Conservation (phyloP, 1,140 invertebrate species). For the Pararge aegeria region DNA sequence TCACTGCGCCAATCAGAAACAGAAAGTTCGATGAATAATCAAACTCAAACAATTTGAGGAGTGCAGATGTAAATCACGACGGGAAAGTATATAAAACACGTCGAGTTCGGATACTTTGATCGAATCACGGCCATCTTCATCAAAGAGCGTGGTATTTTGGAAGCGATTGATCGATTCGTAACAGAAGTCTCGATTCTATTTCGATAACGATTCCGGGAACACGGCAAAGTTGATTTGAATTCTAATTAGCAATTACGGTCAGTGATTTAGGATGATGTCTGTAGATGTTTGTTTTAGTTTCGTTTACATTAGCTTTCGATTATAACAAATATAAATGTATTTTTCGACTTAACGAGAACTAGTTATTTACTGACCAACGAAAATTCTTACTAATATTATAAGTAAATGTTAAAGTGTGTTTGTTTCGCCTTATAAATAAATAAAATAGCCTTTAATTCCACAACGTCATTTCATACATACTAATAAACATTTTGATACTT, state of each 20-base stretch:
- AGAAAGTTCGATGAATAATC: background rate
- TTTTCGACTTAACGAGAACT: too few relatives aligned
- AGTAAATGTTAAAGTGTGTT: too few relatives aligned
- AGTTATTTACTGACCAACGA: too few relatives aligned
- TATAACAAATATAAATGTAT: too few relatives aligned
- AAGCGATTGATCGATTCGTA: conserved; percentile 41
- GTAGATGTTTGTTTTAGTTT: background rate
- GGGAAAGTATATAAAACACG: conserved; percentile 36
- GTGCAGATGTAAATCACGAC: background rate
- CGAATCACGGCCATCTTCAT: conserved; percentile 34
- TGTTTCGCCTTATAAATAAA: too few relatives aligned
- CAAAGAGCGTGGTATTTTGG: conserved; percentile 37
- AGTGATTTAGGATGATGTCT: background rate
- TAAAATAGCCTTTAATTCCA: too few relatives aligned
- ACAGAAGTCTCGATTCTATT: conserved; percentile 40
- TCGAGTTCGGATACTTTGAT: conserved; percentile 33
- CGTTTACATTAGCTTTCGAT: background rate
- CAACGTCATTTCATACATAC: too few relatives aligned
- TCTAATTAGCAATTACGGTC: background rate
- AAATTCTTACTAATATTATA: too few relatives aligned
- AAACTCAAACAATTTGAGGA: conserved; percentile 1
- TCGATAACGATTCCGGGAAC: conserved; percentile 28
- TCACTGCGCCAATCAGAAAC: too few relatives aligned
- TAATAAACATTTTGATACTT: too few relatives aligned
- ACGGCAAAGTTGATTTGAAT: background rate